phyloP scores from a whole-genome alignment of 92 coral and sea anemone genomes.

The Phymanthus crucifer region DNA sequence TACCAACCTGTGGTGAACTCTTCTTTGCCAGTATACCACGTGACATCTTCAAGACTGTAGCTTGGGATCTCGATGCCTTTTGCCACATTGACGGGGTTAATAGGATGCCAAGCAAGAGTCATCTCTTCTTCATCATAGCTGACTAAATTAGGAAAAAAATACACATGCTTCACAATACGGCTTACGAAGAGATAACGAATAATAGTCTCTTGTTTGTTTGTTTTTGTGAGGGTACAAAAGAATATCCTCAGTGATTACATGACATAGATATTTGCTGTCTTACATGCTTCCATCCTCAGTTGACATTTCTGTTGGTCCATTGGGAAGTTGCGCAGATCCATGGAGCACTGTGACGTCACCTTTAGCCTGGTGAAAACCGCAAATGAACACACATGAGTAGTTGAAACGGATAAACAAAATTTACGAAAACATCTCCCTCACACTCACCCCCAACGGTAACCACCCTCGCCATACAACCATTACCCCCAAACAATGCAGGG shows the following conservation, averaged over 20 bases:
- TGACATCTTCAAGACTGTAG: constrained; percentile 55
- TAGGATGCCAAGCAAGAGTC: constrained; percentile 71
- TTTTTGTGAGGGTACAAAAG: too few relatives aligned
- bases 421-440: not conserved
- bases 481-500: too few relatives aligned
- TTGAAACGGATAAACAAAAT: not conserved
- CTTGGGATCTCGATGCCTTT: constrained; percentile 77
- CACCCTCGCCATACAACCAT: too few relatives aligned
- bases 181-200: not conserved
- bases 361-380: constrained; percentile 50
- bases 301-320: constrained; percentile 80
- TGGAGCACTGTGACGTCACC: constrained; percentile 80
- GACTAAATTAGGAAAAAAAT: constrained; percentile 34
- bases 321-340: constrained; percentile 75
- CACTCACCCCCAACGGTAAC: not conserved
- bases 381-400: not conserved
- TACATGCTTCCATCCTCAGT: constrained; percentile 84
- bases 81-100: constrained; percentile 61
- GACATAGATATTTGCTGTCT: constrained; percentile 38
- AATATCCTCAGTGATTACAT: too few relatives aligned
- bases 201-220: not conserved
- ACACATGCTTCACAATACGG: not conserved
- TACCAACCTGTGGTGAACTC: constrained; percentile 73
- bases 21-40: constrained; percentile 51
- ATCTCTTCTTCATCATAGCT: constrained; percentile 82